These are phyloP conservation scores for Torymus auratus DNA, from an alignment of 2,888 invertebrate genomes.

Conservation along the genomic window DNA sequence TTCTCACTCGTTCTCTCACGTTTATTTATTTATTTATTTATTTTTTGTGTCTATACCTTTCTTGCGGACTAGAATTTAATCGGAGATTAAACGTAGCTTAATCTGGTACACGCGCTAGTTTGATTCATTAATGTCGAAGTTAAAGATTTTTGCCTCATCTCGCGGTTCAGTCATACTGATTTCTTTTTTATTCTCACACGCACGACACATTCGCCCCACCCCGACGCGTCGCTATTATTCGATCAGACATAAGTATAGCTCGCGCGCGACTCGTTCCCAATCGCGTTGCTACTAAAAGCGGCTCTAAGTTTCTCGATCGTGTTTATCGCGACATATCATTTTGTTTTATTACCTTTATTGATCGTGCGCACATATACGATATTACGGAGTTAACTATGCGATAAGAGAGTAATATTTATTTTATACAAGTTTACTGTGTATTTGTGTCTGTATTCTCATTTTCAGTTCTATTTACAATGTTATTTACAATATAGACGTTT, in stretches of 20 bases:
- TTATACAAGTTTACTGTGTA: conserved; percentile 64
- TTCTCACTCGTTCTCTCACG: conserved; percentile 51
- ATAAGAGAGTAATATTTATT: conserved; percentile 75
- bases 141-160: conserved; percentile 60
- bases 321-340: conserved; percentile 46
- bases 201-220: conserved; percentile 50
- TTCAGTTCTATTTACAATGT: conserved; percentile 65
- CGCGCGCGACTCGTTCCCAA: conserved; percentile 42
- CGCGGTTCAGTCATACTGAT: conserved; percentile 46
- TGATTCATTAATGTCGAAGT: conserved; percentile 73
- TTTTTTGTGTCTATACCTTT: conserved; percentile 56
- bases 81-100: conserved; percentile 74
- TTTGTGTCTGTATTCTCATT: conserved; percentile 65
- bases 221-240: conserved; percentile 55
- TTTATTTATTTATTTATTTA: no score
- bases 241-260: conserved; percentile 39
- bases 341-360: conserved; percentile 53
- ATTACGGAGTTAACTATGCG: conserved; percentile 72
- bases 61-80: conserved; percentile 75
- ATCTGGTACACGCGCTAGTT: conserved; percentile 75
- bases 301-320: conserved; percentile 54
- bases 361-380: conserved; percentile 70
- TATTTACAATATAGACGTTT: conserved; percentile 64
- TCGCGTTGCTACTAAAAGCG: conserved; percentile 44
- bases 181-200: conserved; percentile 48